phyloP scores from a whole-genome alignment of 2,888 invertebrate species.

The Caenorhabditis afra region DNA sequence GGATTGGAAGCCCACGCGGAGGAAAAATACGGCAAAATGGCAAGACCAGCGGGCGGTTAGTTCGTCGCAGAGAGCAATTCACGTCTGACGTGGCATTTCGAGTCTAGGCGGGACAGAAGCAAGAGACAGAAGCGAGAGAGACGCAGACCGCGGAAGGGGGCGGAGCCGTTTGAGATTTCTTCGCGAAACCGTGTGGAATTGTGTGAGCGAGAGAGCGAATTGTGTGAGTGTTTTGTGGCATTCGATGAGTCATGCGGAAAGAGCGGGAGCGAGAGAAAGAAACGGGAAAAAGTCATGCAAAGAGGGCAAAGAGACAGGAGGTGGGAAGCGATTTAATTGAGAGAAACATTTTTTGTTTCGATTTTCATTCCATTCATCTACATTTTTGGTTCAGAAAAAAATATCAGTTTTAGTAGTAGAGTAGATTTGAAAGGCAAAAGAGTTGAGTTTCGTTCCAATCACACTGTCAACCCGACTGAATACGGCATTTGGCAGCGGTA shows the following conservation, averaged over 20 bases:
- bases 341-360: background rate
- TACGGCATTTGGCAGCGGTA: constrained; percentile 5
- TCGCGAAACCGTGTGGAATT: too few relatives aligned
- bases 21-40: too few relatives aligned
- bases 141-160: too few relatives aligned
- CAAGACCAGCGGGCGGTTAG: too few relatives aligned
- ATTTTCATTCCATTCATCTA: background rate
- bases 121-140: too few relatives aligned
- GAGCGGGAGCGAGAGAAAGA: constrained; percentile 6
- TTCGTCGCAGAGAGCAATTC: too few relatives aligned
- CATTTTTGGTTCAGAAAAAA: too few relatives aligned
- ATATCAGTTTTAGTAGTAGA: too few relatives aligned
- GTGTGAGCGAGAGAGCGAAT: background rate
- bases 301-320: background rate
- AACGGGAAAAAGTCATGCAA: constrained; percentile 22
- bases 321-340: background rate
- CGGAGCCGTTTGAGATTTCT: too few relatives aligned
- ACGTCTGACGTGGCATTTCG: too few relatives aligned
- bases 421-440: constrained; percentile 39
- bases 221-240: background rate
- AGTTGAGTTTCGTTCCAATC: constrained; percentile 40
- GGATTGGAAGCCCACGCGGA: too few relatives aligned
- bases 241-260: constrained; percentile 21
- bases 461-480: constrained; percentile 12
- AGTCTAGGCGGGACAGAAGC: too few relatives aligned